Evolutionary conservation across 2,113 vertebrate species (phyloP).

Genomic region (Oreochromis niloticus): DNA sequence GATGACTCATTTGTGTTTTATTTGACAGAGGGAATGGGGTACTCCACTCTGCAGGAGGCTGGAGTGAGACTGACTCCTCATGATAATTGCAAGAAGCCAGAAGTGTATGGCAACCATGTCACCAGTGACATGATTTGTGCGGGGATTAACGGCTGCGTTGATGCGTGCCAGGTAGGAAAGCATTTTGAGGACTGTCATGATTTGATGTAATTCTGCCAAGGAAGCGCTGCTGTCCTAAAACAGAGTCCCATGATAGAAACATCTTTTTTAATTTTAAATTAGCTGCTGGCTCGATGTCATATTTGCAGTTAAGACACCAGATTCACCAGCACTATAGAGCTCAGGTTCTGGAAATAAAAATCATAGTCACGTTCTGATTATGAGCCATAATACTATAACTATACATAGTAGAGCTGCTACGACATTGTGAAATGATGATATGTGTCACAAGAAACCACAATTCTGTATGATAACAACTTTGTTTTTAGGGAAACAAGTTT

Average conservation of each 20-base stretch:
- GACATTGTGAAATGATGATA: not conserved
- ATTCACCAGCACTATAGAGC: not conserved
- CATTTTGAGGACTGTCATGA: not conserved
- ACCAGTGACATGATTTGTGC: conserved; percentile 90
- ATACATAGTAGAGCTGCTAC: not conserved
- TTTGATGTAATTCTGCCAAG: not conserved
- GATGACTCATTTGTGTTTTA: not conserved
- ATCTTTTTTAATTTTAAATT: not conserved
- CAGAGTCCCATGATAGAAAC: not conserved
- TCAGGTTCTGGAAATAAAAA: not conserved
- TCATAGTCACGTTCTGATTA: not conserved
- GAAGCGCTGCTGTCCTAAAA: not conserved
- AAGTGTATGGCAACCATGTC: conserved; percentile 83
- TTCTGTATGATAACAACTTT: fast-evolving
- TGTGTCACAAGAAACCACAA: not conserved
- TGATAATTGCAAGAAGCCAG: conserved; percentile 76
- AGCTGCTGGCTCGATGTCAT: not conserved
- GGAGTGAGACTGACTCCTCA: conserved; percentile 77
- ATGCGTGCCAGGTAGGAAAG: conserved; percentile 87
- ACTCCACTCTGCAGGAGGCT: conserved; percentile 81
- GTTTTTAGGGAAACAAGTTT: not conserved
- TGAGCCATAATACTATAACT: not conserved
- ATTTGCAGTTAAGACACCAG: not conserved
- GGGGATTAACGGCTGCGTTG: conserved; percentile 76
- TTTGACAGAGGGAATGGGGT: conserved; percentile 68